A percentile compares a stretch with the other conserved stretches of the same genome.
Conservation (phyloP, 1,140 invertebrate genomes). For the Xylocopa sonorina region DNA sequence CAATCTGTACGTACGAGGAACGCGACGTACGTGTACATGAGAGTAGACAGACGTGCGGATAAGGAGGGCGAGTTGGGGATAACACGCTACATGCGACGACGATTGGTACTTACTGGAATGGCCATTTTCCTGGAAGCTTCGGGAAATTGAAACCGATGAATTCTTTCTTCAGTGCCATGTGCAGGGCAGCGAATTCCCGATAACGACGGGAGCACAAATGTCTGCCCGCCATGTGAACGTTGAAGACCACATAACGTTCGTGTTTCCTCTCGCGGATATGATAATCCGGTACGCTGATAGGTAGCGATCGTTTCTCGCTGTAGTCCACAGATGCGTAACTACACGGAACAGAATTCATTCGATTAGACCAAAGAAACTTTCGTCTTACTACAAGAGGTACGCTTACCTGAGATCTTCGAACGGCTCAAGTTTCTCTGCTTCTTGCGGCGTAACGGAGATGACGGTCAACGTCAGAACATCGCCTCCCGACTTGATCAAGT, state of each 20-base stretch:
- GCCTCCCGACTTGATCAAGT: slow-evolving; percentile 98
- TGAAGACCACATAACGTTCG: slow-evolving; percentile 97
- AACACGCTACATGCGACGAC: too few relatives aligned
- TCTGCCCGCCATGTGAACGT: slow-evolving; percentile 99
- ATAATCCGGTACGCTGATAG: slow-evolving; percentile 98
- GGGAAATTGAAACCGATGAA: slow-evolving; percentile 99
- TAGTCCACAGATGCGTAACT: slow-evolving; percentile 97
- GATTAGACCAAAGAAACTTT: not conserved
- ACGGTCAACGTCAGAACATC: slow-evolving; percentile 97
- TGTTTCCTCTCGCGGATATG: slow-evolving; percentile 90
- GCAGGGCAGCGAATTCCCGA: slow-evolving; percentile 95
- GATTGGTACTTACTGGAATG: slow-evolving; percentile 96
- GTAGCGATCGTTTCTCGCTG: slow-evolving; percentile 98
- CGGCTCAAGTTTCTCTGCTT: slow-evolving; percentile 82
- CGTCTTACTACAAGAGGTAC: too few relatives aligned
- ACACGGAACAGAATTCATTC: slow-evolving; percentile 62
- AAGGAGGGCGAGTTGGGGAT: not conserved
- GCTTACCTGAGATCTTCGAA: slow-evolving; percentile 79
- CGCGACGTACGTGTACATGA: too few relatives aligned
- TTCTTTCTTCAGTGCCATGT: slow-evolving; percentile 96
- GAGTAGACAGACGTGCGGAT: too few relatives aligned
- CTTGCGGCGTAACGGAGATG: slow-evolving; percentile 96
- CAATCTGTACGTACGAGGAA: slow-evolving; percentile 79
- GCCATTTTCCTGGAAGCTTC: slow-evolving; percentile 99
- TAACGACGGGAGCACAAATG: slow-evolving; percentile 98